These are phyloP conservation scores for Chaenodraco wilsoni DNA, from an alignment of 2,797 vertebrate genomes.

Conservation along the genomic window DNA sequence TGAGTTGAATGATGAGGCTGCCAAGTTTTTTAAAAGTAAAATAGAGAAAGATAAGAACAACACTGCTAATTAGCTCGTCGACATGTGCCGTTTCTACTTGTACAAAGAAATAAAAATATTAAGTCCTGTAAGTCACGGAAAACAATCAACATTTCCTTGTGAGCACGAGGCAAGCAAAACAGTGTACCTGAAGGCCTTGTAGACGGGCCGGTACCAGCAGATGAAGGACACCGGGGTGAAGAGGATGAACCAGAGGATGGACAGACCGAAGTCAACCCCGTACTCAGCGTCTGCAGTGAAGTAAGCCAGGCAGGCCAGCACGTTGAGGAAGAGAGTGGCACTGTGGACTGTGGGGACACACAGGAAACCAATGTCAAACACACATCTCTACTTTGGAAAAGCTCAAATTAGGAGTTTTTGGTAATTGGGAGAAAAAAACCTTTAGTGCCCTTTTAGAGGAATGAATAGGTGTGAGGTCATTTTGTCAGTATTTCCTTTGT, in stretches of 20 bases:
- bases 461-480: no score
- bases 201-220: conserved; percentile 97
- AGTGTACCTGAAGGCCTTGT: conserved; percentile 95
- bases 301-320: conserved; percentile 93
- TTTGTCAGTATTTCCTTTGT: no score
- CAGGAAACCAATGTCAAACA: neutral
- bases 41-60: neutral
- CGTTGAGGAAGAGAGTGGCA: conserved; percentile 92
- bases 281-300: conserved; percentile 76
- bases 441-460: no score
- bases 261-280: conserved; percentile 94
- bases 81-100: neutral
- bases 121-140: neutral
- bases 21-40: neutral
- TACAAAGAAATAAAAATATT: conserved; percentile 2
- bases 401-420: neutral
- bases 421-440: no score
- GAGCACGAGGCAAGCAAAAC: neutral
- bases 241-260: conserved; percentile 95
- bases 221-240: conserved; percentile 96
- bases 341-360: conserved; percentile 86
- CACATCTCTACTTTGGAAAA: neutral
- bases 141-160: neutral
- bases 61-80: neutral
- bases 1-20: neutral